Base-by-base conservation (phyloP, 2,113 vertebrate species). In the Sander vitreus region DNA sequence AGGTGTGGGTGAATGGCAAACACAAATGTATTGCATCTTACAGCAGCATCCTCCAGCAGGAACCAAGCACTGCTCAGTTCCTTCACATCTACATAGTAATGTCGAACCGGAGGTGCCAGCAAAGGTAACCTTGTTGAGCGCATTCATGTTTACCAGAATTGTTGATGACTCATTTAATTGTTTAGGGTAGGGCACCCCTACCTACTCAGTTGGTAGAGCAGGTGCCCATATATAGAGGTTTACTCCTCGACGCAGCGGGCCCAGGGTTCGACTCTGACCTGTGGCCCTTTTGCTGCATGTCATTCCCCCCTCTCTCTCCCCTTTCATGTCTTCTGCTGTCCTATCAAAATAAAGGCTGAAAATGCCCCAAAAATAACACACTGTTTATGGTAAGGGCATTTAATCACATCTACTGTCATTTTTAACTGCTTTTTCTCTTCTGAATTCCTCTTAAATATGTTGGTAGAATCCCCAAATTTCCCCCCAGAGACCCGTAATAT, bases 1-100 rank as follows among this genome's bases (percentile, higher is more conserved):
- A 54, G 54, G 25, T 73, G 85, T 59, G 71, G 72, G 62, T 88
- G 80, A 90, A 78, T 81, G 80, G 67, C 69, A 83, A 91, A 87
- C 57, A 67, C 68, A 60, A 39, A 77, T 83, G 84, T 71, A 78
- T 83, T 83, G 84, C 84, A 62, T 75, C 60, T 73, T 50, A 50
- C 78, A 60, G 64, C 74, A 53, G 58, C 36, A 65, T 66, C 47
- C 30, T 81, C 10, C 78, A 69, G 69, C 70, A 67, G 50, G 59
- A 70, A 21, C n/a, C 27, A 7, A 19, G 58, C 45, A 36, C 55
- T 12, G 59, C 48, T 69, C 63, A 33, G 18, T 43, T 47, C 51
- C 36, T 39, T 39, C 73, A 58, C 78, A 66, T 60, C 73, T 72
- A 64, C 84, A 86, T 75, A 10, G 51, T 70, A 39, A 73, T 60